These are phyloP conservation scores for Drosophila kambysellisi DNA, from an alignment of 2,888 invertebrate genomes.

Conservation along the genomic window DNA sequence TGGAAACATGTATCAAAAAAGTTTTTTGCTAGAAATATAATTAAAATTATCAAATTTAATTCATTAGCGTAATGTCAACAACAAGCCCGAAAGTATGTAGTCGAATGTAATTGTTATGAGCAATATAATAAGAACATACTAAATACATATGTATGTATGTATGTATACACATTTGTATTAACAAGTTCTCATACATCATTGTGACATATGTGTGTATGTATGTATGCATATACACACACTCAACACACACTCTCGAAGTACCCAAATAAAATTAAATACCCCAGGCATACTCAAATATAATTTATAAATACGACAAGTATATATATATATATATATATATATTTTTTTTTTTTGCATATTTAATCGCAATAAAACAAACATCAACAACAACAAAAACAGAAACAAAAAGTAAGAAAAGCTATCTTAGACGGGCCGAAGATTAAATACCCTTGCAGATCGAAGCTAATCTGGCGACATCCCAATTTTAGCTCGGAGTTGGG, in stretches of 20 bases:
- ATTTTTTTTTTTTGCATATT: slow-evolving; percentile 26
- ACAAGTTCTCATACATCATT: background rate
- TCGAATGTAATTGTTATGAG: slow-evolving; percentile 4
- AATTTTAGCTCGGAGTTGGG: background rate
- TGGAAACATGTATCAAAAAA: background rate
- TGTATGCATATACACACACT: background rate
- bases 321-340: slow-evolving; percentile 3
- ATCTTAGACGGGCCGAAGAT: background rate
- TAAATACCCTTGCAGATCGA: slow-evolving; percentile 7
- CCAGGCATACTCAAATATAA: slow-evolving; percentile 46
- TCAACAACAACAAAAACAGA: slow-evolving; percentile 5
- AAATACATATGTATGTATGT: background rate
- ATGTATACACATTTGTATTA: background rate
- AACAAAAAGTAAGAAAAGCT: background rate
- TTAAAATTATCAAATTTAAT: slow-evolving; percentile 3
- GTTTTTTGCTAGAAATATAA: background rate
- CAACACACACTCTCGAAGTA: slow-evolving; percentile 10
- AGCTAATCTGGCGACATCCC: background rate
- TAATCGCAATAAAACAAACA: slow-evolving; percentile 28
- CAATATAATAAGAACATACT: slow-evolving; percentile 12
- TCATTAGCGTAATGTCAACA: slow-evolving; percentile 16
- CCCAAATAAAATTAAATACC: slow-evolving; percentile 28
- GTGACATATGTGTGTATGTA: background rate
- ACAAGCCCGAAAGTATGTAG: background rate
- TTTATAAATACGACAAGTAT: slow-evolving; percentile 53